Conservation (phyloP, 1,140 invertebrate genomes). For the Artemia franciscana region DNA sequence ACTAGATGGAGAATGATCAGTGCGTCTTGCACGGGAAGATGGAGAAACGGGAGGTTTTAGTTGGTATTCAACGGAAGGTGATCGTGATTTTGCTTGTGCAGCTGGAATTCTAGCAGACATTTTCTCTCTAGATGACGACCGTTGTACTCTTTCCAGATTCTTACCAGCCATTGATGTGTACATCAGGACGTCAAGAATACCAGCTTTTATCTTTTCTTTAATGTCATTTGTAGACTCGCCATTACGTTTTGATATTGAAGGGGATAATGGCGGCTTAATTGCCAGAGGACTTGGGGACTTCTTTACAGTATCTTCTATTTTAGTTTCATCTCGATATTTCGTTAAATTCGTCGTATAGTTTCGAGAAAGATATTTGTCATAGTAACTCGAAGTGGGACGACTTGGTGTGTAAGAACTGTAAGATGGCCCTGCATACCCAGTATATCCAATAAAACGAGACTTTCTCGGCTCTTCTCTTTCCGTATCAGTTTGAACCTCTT, state of each 20-base stretch:
- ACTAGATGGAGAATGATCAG: neutral
- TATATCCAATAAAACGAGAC: slow-evolving; percentile 9
- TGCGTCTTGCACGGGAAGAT: neutral
- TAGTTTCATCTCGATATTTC: neutral
- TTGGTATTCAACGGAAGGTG: neutral
- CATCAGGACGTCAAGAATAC: neutral
- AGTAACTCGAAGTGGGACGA: slow-evolving; percentile 3
- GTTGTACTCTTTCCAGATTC: neutral
- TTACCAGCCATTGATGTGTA: neutral
- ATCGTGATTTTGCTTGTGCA: neutral
- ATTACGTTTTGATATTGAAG: neutral
- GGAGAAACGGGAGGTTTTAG: neutral
- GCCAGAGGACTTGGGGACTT: neutral
- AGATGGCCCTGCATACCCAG: slow-evolving; percentile 3
- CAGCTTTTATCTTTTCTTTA: neutral
- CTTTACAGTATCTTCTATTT: neutral
- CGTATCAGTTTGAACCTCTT: neutral
- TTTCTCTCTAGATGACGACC: neutral
- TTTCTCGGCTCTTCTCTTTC: neutral
- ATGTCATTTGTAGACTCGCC: neutral
- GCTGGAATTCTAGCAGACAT: neutral
- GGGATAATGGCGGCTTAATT: neutral
- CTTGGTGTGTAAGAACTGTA: slow-evolving; percentile 4
- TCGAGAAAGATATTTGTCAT: slow-evolving; percentile 2
- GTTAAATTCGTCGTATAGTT: neutral